Evolutionary conservation across 2,797 vertebrate species (phyloP).

Genomic region (Danio kyathit): DNA sequence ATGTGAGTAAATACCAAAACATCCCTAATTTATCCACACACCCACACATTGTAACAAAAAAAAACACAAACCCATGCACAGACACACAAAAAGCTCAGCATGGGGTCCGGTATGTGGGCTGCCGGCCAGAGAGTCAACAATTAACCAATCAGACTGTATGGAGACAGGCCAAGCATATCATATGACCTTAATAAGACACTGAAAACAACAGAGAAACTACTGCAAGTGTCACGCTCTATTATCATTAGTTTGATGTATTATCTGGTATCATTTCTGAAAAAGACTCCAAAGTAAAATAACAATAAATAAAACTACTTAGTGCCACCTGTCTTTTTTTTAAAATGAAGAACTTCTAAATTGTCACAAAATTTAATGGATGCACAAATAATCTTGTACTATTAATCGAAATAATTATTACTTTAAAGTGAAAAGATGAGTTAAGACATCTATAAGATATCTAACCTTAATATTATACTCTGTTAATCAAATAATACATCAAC

Average conservation of each 20-base stretch:
- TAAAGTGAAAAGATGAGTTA: too few species aligned
- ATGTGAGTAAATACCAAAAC: not conserved
- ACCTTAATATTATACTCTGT: too few species aligned
- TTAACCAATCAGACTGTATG: conserved; percentile 61
- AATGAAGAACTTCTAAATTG: too few species aligned
- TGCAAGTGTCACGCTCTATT: conserved; percentile 6
- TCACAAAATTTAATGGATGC: too few species aligned
- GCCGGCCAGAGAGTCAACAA: conserved; percentile 63
- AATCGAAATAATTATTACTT: too few species aligned
- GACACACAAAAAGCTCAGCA: conserved; percentile 53
- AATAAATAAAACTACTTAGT: not conserved
- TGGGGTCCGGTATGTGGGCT: conserved; percentile 67
- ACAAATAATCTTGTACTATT: too few species aligned
- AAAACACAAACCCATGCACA: conserved; percentile 29
- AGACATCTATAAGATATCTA: too few species aligned
- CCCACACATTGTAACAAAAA: not conserved
- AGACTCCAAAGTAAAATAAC: too few species aligned
- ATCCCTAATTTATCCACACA: conserved; percentile 3
- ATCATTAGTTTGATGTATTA: not conserved
- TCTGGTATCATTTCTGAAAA: not conserved
- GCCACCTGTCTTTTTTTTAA: not conserved
- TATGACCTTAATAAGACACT: conserved; percentile 33
- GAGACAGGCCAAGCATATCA: conserved; percentile 28
- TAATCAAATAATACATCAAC: too few species aligned
- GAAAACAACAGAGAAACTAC: conserved; percentile 24